A percentile compares a stretch with the other conserved stretches of the same genome.
Evolutionary conservation across 1,140 invertebrate species (phyloP).

Genomic region (Drosophila mojavensis): DNA sequence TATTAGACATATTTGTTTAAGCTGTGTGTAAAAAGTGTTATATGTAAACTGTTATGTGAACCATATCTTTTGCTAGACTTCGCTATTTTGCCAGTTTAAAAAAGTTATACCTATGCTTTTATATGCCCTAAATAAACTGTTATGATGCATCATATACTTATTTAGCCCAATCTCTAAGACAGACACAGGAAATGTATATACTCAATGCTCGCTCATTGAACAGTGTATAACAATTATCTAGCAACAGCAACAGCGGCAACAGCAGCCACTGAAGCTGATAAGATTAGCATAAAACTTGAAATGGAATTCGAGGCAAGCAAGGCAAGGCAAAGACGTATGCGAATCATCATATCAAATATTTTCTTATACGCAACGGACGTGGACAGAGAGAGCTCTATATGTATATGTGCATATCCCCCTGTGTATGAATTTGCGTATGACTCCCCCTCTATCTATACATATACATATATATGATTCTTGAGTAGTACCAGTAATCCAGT

Average conservation of each 20-base stretch:
- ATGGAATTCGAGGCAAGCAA: background rate
- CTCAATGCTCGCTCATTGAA: background rate
- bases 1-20: too few relatives aligned
- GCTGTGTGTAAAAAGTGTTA: too few relatives aligned
- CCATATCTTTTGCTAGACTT: too few relatives aligned
- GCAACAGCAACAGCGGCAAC: background rate
- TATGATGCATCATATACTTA: too few relatives aligned
- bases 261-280: conserved; percentile 29
- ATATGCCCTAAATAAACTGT: too few relatives aligned
- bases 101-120: too few relatives aligned
- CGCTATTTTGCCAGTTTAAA: too few relatives aligned
- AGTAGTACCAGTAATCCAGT: conserved; percentile 15
- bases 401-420: background rate
- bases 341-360: background rate
- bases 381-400: background rate
- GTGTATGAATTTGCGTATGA: background rate
- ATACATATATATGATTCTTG: background rate
- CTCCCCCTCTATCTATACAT: background rate
- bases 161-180: background rate
- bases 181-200: background rate
- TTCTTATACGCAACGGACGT: background rate
- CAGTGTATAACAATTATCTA: background rate
- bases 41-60: too few relatives aligned
- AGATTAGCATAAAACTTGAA: conserved; percentile 46
- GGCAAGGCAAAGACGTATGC: background rate